Base-by-base conservation (phyloP, 2,888 invertebrate genomes). In the Campoplex nolae region DNA sequence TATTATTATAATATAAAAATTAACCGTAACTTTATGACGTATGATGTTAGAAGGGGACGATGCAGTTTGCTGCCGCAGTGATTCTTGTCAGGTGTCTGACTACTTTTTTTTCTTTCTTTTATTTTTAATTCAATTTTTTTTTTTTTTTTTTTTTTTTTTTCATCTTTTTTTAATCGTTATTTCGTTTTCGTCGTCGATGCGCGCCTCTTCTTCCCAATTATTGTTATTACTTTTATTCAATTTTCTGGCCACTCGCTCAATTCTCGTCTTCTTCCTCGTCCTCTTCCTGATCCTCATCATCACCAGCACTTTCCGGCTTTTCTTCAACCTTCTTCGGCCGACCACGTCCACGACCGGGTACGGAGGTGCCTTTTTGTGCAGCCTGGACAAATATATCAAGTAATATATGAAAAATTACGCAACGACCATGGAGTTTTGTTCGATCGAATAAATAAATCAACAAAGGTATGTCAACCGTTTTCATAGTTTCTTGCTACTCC, bases 241-340 rank as follows among this genome's bases (percentile, higher is more conserved):
- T 84, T 76, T 83, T 54, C 32, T 83, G 51, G 73, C 54, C 45
- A 56, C 73, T 75, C 65, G 83, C 90, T 92, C 92, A 92, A 88
- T 94, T 93, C 75, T 94, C 94, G 48, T 94, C 94, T 74, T 94
- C 94, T 35, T 94, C 94, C 42, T 94, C 94, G 73, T 94, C 94
- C 73, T 94, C 94, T 70, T 94, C 94, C 67, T 93, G 93, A 51
- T 94, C 94, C 58, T 94, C 94, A 54, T 94, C 94, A 70, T 94
- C 94, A 8, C 94, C 94, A 54, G 94, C 93, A 77, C 94, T 94
- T 86, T 94, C 94, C 23, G 94, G 93, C 89, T 94, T 94, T 68
- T 94, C 94, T 89, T 94, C 94, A 84, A 93, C 93, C 89, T 94
- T 94, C 90, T 94, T 94, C 48, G 92, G 93, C 86, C 93, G 91